Percentiles rank a stretch among this genome's conserved stretches.
phyloP scores from a whole-genome alignment of 2,888 invertebrate genomes.

The Exephanes ischioxanthus region DNA sequence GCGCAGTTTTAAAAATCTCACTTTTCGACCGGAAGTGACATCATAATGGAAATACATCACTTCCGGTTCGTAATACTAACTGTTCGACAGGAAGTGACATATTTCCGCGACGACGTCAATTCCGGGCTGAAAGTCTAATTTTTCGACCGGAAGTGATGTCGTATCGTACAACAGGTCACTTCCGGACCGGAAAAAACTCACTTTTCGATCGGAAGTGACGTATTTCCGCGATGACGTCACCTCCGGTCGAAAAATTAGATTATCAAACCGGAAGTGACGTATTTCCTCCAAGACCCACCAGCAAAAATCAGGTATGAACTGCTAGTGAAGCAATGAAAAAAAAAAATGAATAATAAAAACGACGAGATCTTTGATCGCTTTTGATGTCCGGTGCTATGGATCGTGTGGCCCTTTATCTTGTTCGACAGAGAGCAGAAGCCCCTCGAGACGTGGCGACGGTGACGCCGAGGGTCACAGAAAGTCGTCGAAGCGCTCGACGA shows the following conservation, averaged over 20 bases:
- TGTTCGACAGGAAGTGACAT: too few relatives aligned
- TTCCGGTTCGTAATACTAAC: too few relatives aligned
- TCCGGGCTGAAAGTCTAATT: too few relatives aligned
- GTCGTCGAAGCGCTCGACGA: conserved; percentile 60
- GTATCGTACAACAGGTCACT: too few relatives aligned
- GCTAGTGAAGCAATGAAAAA: neutral
- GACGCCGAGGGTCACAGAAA: conserved; percentile 56
- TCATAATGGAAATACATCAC: too few relatives aligned
- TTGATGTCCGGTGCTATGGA: neutral
- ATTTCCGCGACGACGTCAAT: too few relatives aligned
- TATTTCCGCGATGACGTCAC: too few relatives aligned
- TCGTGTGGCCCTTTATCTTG: neutral
- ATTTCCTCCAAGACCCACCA: neutral
- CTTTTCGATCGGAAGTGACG: too few relatives aligned
- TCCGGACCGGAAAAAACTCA: too few relatives aligned
- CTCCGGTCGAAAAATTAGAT: neutral
- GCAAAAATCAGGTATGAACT: neutral
- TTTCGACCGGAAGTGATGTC: too few relatives aligned
- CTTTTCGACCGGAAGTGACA: too few relatives aligned
- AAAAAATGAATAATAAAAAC: neutral
- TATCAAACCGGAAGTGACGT: neutral
- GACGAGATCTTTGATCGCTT: neutral
- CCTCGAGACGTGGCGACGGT: conserved; percentile 59
- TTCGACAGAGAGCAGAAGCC: conserved; percentile 52
- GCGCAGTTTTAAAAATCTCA: too few relatives aligned